Evolutionary conservation across 1,140 invertebrate genomes (phyloP).

Genomic region (Whitmania pigra): DNA sequence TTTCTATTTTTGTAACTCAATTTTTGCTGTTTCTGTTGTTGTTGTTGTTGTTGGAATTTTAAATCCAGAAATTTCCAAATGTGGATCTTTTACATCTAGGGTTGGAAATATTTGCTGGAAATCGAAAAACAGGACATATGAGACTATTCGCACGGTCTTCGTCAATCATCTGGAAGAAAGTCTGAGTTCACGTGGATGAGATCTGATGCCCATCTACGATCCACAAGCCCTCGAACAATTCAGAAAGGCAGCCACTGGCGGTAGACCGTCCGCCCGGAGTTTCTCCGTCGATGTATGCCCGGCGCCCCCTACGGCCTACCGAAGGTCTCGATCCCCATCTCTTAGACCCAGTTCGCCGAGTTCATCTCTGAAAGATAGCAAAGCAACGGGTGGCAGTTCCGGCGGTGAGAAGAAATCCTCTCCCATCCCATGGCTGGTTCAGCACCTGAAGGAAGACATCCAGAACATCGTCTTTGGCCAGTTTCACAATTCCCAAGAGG

Average conservation of each 20-base stretch:
- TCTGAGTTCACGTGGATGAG: conserved; percentile 23
- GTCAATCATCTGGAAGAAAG: not conserved
- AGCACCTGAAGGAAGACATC: not conserved
- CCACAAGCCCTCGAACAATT: conserved; percentile 23
- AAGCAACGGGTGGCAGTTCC: not conserved
- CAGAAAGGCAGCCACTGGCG: conserved; percentile 17
- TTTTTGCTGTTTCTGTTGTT: no score
- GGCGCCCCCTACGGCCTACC: not conserved
- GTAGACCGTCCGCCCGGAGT: conserved; percentile 6
- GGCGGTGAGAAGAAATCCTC: not conserved
- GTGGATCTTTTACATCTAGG: no score
- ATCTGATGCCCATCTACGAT: conserved; percentile 25
- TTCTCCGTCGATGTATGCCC: conserved; percentile 2
- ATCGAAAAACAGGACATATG: no score
- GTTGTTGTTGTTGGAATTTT: no score
- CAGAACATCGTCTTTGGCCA: not conserved
- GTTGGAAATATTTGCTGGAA: no score
- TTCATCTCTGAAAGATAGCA: not conserved
- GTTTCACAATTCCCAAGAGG: not conserved
- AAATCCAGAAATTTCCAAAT: no score
- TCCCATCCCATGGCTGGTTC: conserved; percentile 11
- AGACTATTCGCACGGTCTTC: not conserved
- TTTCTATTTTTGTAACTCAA: no score
- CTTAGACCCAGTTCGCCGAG: not conserved
- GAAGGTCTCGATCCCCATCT: conserved; percentile 1